Conservation (phyloP, 2,797 vertebrate species). For the Epinephelus malabaricus region DNA sequence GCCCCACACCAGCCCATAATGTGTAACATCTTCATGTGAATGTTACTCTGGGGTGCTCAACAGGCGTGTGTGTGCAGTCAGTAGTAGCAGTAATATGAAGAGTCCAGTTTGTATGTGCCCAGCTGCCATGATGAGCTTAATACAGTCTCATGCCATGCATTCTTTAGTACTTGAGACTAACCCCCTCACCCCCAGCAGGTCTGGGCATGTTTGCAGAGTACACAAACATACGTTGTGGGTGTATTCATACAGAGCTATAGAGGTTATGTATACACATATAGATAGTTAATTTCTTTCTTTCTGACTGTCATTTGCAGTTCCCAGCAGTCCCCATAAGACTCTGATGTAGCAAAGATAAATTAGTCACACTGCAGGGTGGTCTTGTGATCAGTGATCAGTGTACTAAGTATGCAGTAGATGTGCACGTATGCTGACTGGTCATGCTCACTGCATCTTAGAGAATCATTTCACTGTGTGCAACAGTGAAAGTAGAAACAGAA, state of each 20-base stretch:
- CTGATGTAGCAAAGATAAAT: neutral
- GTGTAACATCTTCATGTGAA: conserved; percentile 14
- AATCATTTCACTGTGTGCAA: neutral
- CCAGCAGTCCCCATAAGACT: neutral
- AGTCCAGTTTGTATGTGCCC: conserved; percentile 1
- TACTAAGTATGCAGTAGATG: neutral
- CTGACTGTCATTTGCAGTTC: neutral
- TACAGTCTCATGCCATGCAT: conserved; percentile 60
- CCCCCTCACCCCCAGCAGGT: conserved; percentile 25
- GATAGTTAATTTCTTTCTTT: neutral
- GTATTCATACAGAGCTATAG: neutral
- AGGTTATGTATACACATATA: neutral
- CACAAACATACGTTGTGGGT: neutral
- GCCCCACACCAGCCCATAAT: neutral
- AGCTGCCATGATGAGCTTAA: conserved; percentile 30
- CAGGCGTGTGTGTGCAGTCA: neutral
- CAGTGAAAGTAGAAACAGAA: no score
- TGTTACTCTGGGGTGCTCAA: neutral
- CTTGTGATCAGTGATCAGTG: conserved; percentile 11
- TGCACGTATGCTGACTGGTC: neutral
- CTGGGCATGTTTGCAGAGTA: conserved; percentile 26
- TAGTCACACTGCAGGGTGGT: neutral
- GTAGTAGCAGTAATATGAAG: neutral
- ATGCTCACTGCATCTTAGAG: conserved; percentile 14
- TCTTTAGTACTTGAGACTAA: conserved; percentile 15